Evolutionary conservation across 2,888 invertebrate genomes (phyloP).

Genomic region (Drosophila heteroneura): DNA sequence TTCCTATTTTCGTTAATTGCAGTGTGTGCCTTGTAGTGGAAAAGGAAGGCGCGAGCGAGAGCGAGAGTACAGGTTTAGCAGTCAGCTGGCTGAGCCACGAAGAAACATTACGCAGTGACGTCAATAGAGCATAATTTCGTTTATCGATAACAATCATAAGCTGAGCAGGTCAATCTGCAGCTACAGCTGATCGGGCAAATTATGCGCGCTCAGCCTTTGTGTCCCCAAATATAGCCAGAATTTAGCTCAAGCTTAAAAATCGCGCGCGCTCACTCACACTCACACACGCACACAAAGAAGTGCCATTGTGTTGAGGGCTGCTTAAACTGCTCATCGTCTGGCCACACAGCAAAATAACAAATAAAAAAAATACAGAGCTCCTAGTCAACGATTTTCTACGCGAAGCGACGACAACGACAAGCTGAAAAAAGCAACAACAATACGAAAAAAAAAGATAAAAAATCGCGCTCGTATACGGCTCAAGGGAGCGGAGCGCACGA

Average conservation of each 20-base stretch:
- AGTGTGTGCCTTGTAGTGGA: conserved; percentile 26
- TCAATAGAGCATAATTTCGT: conserved; percentile 21
- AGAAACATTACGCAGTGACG: conserved; percentile 9
- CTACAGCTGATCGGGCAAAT: conserved; percentile 38
- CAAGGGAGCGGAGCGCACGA: conserved; percentile 45
- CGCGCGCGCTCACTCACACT: conserved; percentile 1
- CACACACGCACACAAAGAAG: conserved; percentile 3
- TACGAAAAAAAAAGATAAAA: conserved; percentile 16
- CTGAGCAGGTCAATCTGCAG: neutral
- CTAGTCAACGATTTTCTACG: conserved; percentile 30
- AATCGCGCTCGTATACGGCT: conserved; percentile 31
- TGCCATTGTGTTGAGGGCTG: neutral
- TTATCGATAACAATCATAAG: conserved; percentile 39
- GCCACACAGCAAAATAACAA: conserved; percentile 4
- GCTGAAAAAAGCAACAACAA: conserved; percentile 12
- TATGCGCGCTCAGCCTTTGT: conserved; percentile 19
- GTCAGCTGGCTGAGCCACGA: conserved; percentile 31
- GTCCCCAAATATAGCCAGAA: conserved; percentile 10
- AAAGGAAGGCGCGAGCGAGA: neutral
- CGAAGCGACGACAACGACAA: conserved; percentile 4
- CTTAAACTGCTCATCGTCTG: conserved; percentile 16
- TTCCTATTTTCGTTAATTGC: conserved; percentile 25
- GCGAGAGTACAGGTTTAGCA: conserved; percentile 2
- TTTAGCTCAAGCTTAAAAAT: conserved; percentile 8
- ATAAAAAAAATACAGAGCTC: conserved; percentile 19